Base-by-base conservation (phyloP, 2,113 vertebrate species). In the Caloenas nicobarica region DNA sequence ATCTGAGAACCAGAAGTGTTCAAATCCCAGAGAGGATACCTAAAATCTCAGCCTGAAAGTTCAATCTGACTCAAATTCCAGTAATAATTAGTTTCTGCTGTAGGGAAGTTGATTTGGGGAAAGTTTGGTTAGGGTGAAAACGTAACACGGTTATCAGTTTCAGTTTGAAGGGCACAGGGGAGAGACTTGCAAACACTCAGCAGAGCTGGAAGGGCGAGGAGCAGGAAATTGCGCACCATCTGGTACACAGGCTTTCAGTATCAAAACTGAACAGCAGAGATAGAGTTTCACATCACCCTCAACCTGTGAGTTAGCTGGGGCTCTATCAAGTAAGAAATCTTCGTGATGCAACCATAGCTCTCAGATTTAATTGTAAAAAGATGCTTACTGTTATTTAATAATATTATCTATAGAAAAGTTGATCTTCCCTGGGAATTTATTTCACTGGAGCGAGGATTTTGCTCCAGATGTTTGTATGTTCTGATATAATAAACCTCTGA, bases 21-120 rank as follows among this genome's bases (percentile, higher is more conserved):
- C 38, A 26, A 40, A 84, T 89, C 81, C 76, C 64, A 62, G 56
- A 86, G 86, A 88, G 33, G 33, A 73, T 61, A 72, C 81, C 62
- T 83, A 17, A 91, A 93, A 91, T 94, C 65, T 93, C 66, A 87
- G 81, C 68, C 81, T 92, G 91, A 79, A 91, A 77, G 29, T n/a
- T 94, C 81, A 69, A 1, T 92, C 57, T 91, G 80, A 89, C 89
- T 95, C 78, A 72, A 65, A 89, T 93, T 88, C 87, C 85, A 86
- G 82, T 83, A 82, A 82, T 76, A 79, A 79, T 79, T 70, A 50
- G 24, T 78, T 96, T 87, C 73, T 81, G 61, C 84, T 62, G 19
- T 81, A 89, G n/a, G 70, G 88, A 93, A 93, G 83, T 62, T 73
- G 48, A 74, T 69, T 13, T 86, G 84, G 73, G 77, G 78, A 81